Evolutionary conservation across 2,113 vertebrate genomes (phyloP), one percentile per base, ranked within the genome.

Genomic region (Jaculus jaculus): DNA sequence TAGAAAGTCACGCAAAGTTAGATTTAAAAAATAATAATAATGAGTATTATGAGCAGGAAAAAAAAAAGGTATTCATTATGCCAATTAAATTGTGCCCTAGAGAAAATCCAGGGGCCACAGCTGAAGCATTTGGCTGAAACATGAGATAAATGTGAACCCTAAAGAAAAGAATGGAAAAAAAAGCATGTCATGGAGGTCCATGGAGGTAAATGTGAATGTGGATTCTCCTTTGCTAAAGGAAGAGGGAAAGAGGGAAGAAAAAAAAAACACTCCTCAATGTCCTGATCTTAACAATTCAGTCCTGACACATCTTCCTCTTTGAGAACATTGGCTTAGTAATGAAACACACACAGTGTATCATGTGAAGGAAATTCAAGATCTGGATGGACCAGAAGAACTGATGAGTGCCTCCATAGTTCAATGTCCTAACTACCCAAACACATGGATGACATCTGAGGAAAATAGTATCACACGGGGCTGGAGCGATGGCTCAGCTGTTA

Each of bases 261-360:
- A 23, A 34, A 15, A 79, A 90, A n/a, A n/a, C n/a, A n/a, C n/a
- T n/a, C n/a, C n/a, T n/a, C n/a, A n/a, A n/a, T n/a, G n/a, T n/a
- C n/a, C 34, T 84, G 21, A 68, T 60, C n/a, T n/a, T n/a, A n/a
- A 86, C 32, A 88, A 34, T 68, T 30, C 92, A 94, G 66, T 65
- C 26, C 80, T 82, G 37, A 42, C 37, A 30, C 1, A 83, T n/a
- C 34, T 84, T n/a, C n/a, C n/a, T 75, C 88, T 88, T 89, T 65
- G 81, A 69, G 58, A 82, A 89, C 32, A 83, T 26, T 80, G 86
- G 60, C 47, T 85, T 66, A 72, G 63, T 42, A 71, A 12, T 86
- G 65, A 75, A 61, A 84, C 1, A 82, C 7, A 28, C 10, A 61
- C 3, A 65, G 16, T 16, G 16, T 1, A 37, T 37, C 60, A 23